Evolutionary conservation across 2,113 vertebrate genomes (phyloP), one percentile per base, ranked within the genome.

Genomic region (Nothoprocta perdicaria): DNA sequence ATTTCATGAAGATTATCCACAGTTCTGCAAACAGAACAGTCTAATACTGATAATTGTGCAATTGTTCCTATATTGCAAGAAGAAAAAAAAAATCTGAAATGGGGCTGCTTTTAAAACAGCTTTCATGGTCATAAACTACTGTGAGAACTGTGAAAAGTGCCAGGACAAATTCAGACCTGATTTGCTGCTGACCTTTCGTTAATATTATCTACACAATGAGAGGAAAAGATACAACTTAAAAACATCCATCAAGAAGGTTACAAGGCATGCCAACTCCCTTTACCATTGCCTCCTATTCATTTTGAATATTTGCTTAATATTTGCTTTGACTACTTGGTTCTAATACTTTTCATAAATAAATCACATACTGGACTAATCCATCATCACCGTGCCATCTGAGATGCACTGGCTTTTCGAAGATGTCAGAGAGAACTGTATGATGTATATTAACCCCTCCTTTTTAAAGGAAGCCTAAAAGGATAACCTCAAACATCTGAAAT

Each of bases 11-110:
- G 87, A 89, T 45, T 12, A 58, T 5, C 35, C 31, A 2, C 13
- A 86, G 85, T 81, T 77, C 57, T 89, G 23, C 78, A 83, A 52
- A 74, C 21, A 73, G 50, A 40, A 78, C 14, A 77, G 22, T 26
- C 26, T 72, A 82, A 71, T n/a, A 38, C 10, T 43, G 14, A 73
- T 75, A 69, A 57, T 62, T 62, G 10, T 65, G 66, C 24, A 5
- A 50, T 26, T 76, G 72, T 61, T 80, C 48, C 83, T 85, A n/a
- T 41, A n/a, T 27, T 80, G 3, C 79, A 80, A 61, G 58, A 63
- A 50, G 24, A 23, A 33, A 41, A 52, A 18, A 69, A 84, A 24
- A 48, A 48, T 48, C 14, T 58, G 14, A 80, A 80, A 55, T 7
- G 7, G n/a, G 13, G 0, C n/a, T 62, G 5, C 1, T 58, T 67